Conservation (phyloP, 2,113 vertebrate species). For the Trochalopteron elliotii region DNA sequence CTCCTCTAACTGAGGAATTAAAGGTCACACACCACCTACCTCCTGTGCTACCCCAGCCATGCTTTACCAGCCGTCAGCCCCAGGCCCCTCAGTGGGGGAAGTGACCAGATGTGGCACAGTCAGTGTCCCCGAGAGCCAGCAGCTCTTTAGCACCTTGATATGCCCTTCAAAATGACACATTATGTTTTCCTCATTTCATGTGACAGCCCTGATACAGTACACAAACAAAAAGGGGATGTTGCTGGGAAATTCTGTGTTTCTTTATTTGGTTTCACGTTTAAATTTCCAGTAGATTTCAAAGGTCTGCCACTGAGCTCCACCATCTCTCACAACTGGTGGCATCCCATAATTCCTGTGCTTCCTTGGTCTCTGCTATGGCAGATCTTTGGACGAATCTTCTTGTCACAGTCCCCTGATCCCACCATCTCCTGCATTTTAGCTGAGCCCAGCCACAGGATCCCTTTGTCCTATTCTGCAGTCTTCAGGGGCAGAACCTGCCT, state of each 20-base stretch:
- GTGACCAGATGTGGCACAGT: not conserved
- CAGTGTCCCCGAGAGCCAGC: not conserved
- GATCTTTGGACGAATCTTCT: not conserved
- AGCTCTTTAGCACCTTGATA: not conserved
- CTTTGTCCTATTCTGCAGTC: not conserved
- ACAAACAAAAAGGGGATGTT: not conserved
- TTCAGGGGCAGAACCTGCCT: not conserved
- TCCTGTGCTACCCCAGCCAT: not conserved
- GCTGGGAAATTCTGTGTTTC: not conserved
- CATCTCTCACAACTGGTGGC: not conserved
- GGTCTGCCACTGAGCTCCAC: not conserved
- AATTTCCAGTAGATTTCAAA: not conserved
- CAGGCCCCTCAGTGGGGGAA: fast-evolving
- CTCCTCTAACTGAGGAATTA: constrained; percentile 19
- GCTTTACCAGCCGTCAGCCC: not conserved
- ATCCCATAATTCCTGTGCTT: not conserved
- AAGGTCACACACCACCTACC: not conserved
- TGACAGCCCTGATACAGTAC: not conserved
- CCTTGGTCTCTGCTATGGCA: not conserved
- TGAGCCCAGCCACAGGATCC: not conserved
- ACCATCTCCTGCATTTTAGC: not conserved
- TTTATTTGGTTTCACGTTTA: not conserved
- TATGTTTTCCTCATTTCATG: not conserved
- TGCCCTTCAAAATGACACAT: not conserved
- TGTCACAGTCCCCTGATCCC: not conserved